These are phyloP conservation scores for Cranoglanis bouderius DNA, from an alignment of 2,113 vertebrate genomes.

Conservation along the genomic window DNA sequence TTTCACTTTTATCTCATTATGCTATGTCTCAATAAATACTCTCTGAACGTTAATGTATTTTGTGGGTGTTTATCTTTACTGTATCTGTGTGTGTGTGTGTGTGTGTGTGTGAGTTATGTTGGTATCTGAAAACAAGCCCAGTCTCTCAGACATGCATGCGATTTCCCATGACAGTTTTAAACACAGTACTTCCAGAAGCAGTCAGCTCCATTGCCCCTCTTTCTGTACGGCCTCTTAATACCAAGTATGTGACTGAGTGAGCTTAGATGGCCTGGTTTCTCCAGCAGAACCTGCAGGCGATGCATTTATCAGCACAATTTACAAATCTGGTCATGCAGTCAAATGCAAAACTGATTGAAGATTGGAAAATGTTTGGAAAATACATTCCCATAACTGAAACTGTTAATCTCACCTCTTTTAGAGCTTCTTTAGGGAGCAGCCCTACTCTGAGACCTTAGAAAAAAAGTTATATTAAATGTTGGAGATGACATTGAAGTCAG, in stretches of 20 bases:
- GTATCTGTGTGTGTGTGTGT: constrained; percentile 22
- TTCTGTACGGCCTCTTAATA: constrained; percentile 69
- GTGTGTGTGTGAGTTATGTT: constrained; percentile 17
- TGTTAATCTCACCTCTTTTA: constrained; percentile 64
- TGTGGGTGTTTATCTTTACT: too few relatives aligned
- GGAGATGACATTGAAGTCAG: neutral
- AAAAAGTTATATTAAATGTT: neutral
- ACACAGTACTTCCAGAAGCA: constrained; percentile 81
- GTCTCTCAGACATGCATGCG: constrained; percentile 6
- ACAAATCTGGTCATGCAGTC: neutral
- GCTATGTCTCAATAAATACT: constrained; percentile 13
- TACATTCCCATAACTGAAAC: neutral
- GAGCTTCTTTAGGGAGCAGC: constrained; percentile 63
- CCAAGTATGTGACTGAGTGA: constrained; percentile 63
- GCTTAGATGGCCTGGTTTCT: constrained; percentile 65
- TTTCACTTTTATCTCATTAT: neutral
- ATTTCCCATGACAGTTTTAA: constrained; percentile 48
- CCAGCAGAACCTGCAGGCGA: constrained; percentile 66
- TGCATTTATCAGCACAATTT: neutral
- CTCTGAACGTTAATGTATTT: neutral
- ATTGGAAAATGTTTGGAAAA: neutral
- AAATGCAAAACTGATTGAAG: neutral
- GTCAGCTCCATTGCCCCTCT: constrained; percentile 68
- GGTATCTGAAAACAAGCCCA: constrained; percentile 50
- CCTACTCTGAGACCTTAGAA: constrained; percentile 63